Evolutionary conservation across 2,797 vertebrate species (phyloP).

Genomic region (Betta splendens): DNA sequence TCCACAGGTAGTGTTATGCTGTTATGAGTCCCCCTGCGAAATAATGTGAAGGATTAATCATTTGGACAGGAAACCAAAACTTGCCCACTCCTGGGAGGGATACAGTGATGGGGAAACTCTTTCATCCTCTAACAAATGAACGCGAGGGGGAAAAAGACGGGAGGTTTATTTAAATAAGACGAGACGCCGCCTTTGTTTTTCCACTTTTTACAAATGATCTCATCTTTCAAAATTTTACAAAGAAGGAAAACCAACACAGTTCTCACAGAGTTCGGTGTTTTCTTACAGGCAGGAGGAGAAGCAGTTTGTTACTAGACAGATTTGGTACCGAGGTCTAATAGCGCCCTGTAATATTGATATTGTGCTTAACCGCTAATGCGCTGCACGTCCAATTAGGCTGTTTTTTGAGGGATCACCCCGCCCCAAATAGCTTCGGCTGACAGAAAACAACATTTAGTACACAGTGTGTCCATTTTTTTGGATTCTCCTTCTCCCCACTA

Average conservation of each 20-base stretch:
- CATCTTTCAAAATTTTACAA: slow-evolving; percentile 9
- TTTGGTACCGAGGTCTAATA: slow-evolving; percentile 14
- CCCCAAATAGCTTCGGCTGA: slow-evolving; percentile 24
- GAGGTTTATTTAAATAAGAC: slow-evolving; percentile 5
- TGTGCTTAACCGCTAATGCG: slow-evolving; percentile 35
- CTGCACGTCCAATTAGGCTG: slow-evolving; percentile 17
- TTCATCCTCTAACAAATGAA: slow-evolving; percentile 43
- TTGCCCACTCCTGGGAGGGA: slow-evolving; percentile 53
- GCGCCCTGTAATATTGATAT: slow-evolving; percentile 37
- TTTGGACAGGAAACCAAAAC: slow-evolving; percentile 71
- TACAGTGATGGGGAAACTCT: slow-evolving; percentile 39
- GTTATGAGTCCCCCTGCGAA: slow-evolving; percentile 57
- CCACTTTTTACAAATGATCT: background rate
- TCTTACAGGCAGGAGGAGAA: background rate
- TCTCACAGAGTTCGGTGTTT: too few species aligned
- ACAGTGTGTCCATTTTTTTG: slow-evolving; percentile 3
- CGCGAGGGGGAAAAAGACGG: slow-evolving; percentile 7
- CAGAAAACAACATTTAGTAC: slow-evolving; percentile 17
- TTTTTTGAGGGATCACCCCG: slow-evolving; percentile 12
- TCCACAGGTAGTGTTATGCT: slow-evolving; percentile 66
- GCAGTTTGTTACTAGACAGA: slow-evolving; percentile 1
- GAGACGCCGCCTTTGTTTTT: background rate
- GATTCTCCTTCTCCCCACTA: background rate
- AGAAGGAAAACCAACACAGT: slow-evolving; percentile 10
- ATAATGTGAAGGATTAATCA: slow-evolving; percentile 78